phyloP scores from a whole-genome alignment of 1,140 invertebrate genomes.

The Armadillidium nasatum region DNA sequence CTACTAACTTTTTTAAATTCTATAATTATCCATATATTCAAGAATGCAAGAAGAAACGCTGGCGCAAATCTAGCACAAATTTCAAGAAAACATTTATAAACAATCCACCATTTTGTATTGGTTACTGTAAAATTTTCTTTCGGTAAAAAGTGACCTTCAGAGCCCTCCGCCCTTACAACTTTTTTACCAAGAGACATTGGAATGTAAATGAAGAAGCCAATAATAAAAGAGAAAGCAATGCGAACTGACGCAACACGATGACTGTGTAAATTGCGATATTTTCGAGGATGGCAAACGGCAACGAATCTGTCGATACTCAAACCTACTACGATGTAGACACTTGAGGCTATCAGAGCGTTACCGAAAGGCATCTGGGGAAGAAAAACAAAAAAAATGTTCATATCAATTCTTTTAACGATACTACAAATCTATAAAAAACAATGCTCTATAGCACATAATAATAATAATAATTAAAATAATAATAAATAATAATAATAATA shows the following conservation, averaged over 20 bases:
- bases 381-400: background rate
- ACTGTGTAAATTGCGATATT: constrained; percentile 51
- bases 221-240: constrained; percentile 48
- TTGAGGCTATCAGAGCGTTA: constrained; percentile 52
- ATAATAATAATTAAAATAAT: background rate
- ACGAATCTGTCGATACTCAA: constrained; percentile 52
- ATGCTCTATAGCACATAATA: too few species aligned
- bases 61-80: constrained; percentile 47
- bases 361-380: constrained; percentile 49
- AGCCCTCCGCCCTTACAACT: constrained; percentile 21
- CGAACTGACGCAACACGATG: constrained; percentile 47
- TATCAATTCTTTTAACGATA: too few species aligned
- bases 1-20: constrained; percentile 48
- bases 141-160: constrained; percentile 28
- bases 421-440: too few species aligned
- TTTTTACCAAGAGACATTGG: constrained; percentile 50
- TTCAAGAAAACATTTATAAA: constrained; percentile 37
- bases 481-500: background rate
- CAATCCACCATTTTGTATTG: constrained; percentile 28
- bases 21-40: constrained; percentile 50
- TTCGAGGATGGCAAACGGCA: constrained; percentile 50
- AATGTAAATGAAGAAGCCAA: constrained; percentile 49
- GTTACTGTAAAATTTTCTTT: constrained; percentile 19
- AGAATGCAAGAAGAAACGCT: constrained; percentile 47
- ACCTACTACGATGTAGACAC: constrained; percentile 53